Evolutionary conservation across 2,113 vertebrate genomes (phyloP).

Genomic region (Cacatua alba): DNA sequence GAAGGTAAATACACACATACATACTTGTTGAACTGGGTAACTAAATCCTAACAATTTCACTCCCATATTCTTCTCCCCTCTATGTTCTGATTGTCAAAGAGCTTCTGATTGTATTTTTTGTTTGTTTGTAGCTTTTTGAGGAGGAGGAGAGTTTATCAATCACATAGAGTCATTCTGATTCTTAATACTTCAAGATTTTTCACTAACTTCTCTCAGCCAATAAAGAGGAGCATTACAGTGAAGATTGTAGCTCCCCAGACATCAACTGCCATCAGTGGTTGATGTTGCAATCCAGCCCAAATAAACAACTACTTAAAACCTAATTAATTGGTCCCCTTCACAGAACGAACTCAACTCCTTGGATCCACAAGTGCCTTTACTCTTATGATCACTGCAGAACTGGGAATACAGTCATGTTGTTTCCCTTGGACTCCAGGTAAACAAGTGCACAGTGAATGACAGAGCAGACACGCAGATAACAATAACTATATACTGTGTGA

Average conservation of each 20-base stretch:
- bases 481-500: neutral
- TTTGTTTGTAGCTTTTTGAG: neutral
- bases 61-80: neutral
- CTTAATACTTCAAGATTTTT: neutral
- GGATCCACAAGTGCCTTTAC: neutral
- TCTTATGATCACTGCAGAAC: neutral
- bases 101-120: neutral
- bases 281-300: neutral
- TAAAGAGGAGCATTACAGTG: neutral
- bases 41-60: neutral
- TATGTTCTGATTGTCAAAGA: neutral
- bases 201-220: neutral
- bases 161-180: neutral
- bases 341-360: neutral
- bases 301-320: neutral
- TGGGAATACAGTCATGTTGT: neutral
- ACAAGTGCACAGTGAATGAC: neutral
- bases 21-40: rapidly evolving
- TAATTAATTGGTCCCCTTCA: neutral
- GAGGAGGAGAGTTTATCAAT: neutral
- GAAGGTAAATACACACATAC: rapidly evolving
- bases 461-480: neutral
- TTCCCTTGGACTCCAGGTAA: neutral
- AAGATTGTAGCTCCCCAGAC: neutral
- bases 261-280: neutral